A percentile compares a stretch with the other conserved stretches of the same genome.
These are phyloP conservation scores for Arctopsyche grandis DNA, from an alignment of 1,140 invertebrate species.

Conservation along the genomic window DNA sequence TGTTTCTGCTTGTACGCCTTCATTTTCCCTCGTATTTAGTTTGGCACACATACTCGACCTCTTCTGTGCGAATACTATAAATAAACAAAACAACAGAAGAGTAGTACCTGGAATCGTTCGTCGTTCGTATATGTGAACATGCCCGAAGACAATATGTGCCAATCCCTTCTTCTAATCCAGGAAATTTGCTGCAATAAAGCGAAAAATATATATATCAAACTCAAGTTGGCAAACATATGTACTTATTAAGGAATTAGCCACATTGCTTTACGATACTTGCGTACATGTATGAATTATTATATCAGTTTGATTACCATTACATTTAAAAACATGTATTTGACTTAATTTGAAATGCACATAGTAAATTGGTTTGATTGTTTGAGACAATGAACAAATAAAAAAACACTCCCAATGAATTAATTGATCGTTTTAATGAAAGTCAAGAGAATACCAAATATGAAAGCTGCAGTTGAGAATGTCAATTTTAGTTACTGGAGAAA, in stretches of 20 bases:
- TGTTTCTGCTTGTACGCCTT: conserved; percentile 31
- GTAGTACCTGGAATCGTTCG: conserved; percentile 79
- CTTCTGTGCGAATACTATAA: background rate
- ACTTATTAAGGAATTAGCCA: too few species aligned
- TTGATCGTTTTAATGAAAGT: too few species aligned
- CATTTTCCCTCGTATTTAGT: conserved; percentile 26
- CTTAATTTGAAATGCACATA: too few species aligned
- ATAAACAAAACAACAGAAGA: too few species aligned
- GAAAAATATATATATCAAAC: background rate
- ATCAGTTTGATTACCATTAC: background rate
- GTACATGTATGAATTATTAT: background rate
- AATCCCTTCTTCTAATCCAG: conserved; percentile 89
- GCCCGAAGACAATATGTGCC: conserved; percentile 91
- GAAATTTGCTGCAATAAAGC: conserved; percentile 77
- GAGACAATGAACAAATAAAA: too few species aligned
- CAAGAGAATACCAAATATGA: too few species aligned
- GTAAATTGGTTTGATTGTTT: too few species aligned
- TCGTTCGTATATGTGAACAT: conserved; percentile 92
- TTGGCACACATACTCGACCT: background rate
- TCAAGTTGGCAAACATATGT: too few species aligned
- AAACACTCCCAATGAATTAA: too few species aligned
- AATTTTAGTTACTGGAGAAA: too few species aligned
- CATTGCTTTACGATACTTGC: background rate
- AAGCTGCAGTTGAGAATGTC: too few species aligned
- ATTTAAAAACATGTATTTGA: too few species aligned